Conservation (phyloP, 1,140 invertebrate genomes). For the Druon quercuslanigerum region DNA sequence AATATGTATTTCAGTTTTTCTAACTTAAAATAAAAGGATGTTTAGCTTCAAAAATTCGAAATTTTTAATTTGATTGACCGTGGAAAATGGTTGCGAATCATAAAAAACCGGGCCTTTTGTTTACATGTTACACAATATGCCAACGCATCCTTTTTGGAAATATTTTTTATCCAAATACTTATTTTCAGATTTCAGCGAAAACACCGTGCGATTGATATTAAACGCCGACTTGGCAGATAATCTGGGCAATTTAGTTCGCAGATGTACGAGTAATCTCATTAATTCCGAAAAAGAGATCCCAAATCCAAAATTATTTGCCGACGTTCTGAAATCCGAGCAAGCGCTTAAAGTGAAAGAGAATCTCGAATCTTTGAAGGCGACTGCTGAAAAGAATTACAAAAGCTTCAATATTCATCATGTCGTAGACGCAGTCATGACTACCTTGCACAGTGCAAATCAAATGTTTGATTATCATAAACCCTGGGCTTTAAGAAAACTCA, state of each 20-base stretch:
- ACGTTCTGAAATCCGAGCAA: slow-evolving; percentile 76
- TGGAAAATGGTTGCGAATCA: too few relatives aligned
- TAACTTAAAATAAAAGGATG: too few relatives aligned
- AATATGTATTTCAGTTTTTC: too few relatives aligned
- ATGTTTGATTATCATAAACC: slow-evolving; percentile 91
- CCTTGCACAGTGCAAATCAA: slow-evolving; percentile 86
- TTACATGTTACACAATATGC: neutral
- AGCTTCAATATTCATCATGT: slow-evolving; percentile 90
- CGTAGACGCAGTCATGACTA: slow-evolving; percentile 85
- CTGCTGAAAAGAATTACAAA: slow-evolving; percentile 81
- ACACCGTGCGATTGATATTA: slow-evolving; percentile 84
- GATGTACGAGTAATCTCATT: slow-evolving; percentile 84
- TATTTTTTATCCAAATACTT: slow-evolving; percentile 39
- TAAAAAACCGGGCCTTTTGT: too few relatives aligned
- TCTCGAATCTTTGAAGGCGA: slow-evolving; percentile 72
- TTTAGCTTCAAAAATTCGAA: too few relatives aligned
- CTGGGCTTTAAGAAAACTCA: slow-evolving; percentile 86
- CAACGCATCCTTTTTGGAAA: slow-evolving; percentile 3
- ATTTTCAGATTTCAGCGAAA: slow-evolving; percentile 88
- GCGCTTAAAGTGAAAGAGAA: slow-evolving; percentile 79
- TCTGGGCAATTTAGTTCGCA: slow-evolving; percentile 92
- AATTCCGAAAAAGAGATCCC: slow-evolving; percentile 89
- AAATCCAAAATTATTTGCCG: slow-evolving; percentile 69
- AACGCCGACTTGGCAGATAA: slow-evolving; percentile 96
- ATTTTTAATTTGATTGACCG: too few relatives aligned